Percentiles rank a stretch among this genome's conserved stretches.
phyloP scores from a whole-genome alignment of 2,113 vertebrate genomes.

The Agapornis roseicollis region DNA sequence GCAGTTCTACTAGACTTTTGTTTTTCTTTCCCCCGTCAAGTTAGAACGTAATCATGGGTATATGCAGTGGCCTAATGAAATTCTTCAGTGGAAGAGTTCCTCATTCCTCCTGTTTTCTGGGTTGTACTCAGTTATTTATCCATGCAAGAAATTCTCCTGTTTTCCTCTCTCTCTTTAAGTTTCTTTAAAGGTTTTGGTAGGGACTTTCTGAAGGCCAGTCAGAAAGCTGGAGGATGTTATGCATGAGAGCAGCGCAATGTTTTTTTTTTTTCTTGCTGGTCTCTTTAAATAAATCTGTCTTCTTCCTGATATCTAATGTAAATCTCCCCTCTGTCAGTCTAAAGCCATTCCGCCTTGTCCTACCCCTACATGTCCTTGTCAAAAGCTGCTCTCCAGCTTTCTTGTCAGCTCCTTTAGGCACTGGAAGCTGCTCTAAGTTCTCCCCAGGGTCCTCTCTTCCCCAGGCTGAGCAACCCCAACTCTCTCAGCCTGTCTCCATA shows the following conservation, averaged over 20 bases:
- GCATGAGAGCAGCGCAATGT: not conserved
- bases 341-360: not conserved
- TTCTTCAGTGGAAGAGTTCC: not conserved
- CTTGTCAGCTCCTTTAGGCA: not conserved
- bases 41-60: not conserved
- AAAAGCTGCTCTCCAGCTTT: not conserved
- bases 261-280: not conserved
- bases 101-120: not conserved
- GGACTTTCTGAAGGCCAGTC: not conserved
- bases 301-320: not conserved
- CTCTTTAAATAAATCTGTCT: not conserved
- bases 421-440: not conserved
- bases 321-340: not conserved
- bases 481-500: not conserved
- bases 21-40: not conserved
- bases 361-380: not conserved
- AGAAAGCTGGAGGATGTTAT: not conserved
- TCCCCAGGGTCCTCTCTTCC: not conserved
- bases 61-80: not conserved
- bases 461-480: not conserved
- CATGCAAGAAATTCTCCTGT: not conserved
- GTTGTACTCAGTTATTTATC: not conserved
- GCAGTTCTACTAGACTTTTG: not conserved
- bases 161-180: not conserved
- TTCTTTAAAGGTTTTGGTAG: not conserved